Conservation (phyloP, 2,888 invertebrate species). For the Encarsia formosa region DNA sequence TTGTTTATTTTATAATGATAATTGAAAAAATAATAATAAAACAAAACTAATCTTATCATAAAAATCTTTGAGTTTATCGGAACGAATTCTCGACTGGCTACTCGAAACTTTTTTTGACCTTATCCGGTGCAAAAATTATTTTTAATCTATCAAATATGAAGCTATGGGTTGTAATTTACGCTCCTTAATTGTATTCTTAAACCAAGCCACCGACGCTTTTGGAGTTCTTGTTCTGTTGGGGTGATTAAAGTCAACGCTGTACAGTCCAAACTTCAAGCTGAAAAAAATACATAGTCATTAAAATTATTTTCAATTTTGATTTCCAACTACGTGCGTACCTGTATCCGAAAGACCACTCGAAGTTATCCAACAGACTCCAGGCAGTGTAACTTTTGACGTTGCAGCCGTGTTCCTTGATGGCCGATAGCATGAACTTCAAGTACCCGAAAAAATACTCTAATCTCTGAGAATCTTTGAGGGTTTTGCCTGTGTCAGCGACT, state of each 20-base stretch:
- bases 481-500: constrained; percentile 54
- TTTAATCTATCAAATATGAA: too few relatives aligned
- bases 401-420: constrained; percentile 47
- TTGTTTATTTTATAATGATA: too few relatives aligned
- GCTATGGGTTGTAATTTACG: constrained; percentile 9
- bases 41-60: too few relatives aligned
- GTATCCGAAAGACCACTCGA: constrained; percentile 52
- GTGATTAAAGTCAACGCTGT: constrained; percentile 63
- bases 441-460: constrained; percentile 38
- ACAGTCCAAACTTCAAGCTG: constrained; percentile 66
- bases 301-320: too few relatives aligned
- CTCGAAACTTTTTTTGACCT: too few relatives aligned
- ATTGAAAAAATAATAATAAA: too few relatives aligned
- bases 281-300: constrained; percentile 36
- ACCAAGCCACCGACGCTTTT: constrained; percentile 60
- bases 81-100: too few relatives aligned
- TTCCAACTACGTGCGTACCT: constrained; percentile 1
- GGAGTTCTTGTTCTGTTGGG: constrained; percentile 59
- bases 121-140: too few relatives aligned
- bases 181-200: constrained; percentile 40
- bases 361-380: constrained; percentile 54
- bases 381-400: constrained; percentile 51
- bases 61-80: too few relatives aligned
- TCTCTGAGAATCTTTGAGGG: constrained; percentile 52
- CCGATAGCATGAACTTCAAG: constrained; percentile 37